Evolutionary conservation across 2,888 invertebrate species (phyloP).

Genomic region (Mythimna impura): DNA sequence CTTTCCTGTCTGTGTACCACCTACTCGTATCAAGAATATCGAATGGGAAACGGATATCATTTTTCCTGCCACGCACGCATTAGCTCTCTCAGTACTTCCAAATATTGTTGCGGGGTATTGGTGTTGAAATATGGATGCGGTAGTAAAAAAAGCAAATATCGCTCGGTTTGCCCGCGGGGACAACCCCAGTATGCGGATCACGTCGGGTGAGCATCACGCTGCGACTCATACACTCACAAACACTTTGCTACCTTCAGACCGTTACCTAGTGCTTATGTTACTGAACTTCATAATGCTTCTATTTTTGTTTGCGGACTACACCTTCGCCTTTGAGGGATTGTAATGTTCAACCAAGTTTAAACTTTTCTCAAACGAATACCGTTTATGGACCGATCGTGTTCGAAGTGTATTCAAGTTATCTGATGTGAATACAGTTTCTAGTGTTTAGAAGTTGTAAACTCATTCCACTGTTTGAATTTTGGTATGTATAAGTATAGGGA

Average conservation of each 20-base stretch:
- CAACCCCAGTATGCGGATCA: conserved; percentile 78
- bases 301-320: conserved; percentile 64
- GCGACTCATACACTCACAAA: conserved; percentile 72
- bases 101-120: conserved; percentile 84
- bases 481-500: conserved; percentile 21
- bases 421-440: conserved; percentile 42
- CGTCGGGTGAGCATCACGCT: conserved; percentile 77
- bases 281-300: conserved; percentile 70
- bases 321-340: conserved; percentile 59
- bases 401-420: conserved; percentile 42
- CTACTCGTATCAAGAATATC: conserved; percentile 73
- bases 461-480: conserved; percentile 34
- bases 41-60: conserved; percentile 76
- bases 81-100: conserved; percentile 83
- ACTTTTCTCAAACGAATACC: conserved; percentile 34
- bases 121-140: conserved; percentile 88
- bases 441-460: conserved; percentile 30
- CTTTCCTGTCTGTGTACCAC: conserved; percentile 53
- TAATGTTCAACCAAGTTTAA: conserved; percentile 57
- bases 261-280: conserved; percentile 71
- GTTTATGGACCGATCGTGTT: conserved; percentile 40
- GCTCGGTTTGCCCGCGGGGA: conserved; percentile 78
- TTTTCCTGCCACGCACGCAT: conserved; percentile 86
- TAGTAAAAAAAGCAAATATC: conserved; percentile 87
- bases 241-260: conserved; percentile 70